Conservation (phyloP, 1,140 invertebrate species). For the Asbolus verrucosus region DNA sequence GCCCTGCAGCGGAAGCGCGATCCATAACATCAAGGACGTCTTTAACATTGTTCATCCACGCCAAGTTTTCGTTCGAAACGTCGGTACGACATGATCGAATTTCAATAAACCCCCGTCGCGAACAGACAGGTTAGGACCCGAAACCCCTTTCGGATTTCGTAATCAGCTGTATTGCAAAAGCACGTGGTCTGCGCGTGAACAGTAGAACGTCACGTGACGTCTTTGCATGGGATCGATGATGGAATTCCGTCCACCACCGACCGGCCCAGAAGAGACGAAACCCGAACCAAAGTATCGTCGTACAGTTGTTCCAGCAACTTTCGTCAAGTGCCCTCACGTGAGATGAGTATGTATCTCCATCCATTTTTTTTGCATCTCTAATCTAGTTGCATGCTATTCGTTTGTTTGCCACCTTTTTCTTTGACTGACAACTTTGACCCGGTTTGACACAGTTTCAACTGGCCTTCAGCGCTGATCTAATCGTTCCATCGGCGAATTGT, state of each 20-base stretch:
- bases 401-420: not conserved
- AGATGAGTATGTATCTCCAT: conserved; percentile 44
- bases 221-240: conserved; percentile 43
- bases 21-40: conserved; percentile 1
- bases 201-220: conserved; percentile 27
- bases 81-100: conserved; percentile 3
- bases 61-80: no score
- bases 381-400: not conserved
- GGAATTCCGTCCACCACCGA: conserved; percentile 26
- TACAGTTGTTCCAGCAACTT: conserved; percentile 8
- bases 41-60: no score
- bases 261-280: conserved; percentile 18
- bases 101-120: not conserved
- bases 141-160: not conserved
- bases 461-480: no score
- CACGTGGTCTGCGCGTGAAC: conserved; percentile 39
- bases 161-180: not conserved
- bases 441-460: not conserved
- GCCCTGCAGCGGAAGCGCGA: no score
- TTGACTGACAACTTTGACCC: not conserved
- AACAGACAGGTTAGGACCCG: conserved; percentile 3
- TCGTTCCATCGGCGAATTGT: no score
- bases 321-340: conserved; percentile 29
- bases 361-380: conserved; percentile 2
- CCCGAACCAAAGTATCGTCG: not conserved